Conservation (phyloP, 2,113 vertebrate species). For the Bos indicus region DNA sequence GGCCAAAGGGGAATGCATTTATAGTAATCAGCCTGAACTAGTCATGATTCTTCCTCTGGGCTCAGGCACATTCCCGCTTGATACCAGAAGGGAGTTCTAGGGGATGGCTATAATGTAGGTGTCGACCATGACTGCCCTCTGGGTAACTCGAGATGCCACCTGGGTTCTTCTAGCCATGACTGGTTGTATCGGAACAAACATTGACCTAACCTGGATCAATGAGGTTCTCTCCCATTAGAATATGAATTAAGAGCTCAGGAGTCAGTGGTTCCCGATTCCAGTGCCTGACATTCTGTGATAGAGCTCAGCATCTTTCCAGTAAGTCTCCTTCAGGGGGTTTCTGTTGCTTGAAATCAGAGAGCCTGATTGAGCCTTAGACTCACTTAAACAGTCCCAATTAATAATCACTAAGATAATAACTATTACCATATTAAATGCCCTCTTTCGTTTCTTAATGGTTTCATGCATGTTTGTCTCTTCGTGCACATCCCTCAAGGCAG, state of each 20-base stretch:
- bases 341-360: not conserved
- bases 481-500: not conserved
- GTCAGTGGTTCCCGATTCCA: not conserved
- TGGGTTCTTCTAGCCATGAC: not conserved
- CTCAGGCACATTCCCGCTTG: not conserved
- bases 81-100: not conserved
- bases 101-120: not conserved
- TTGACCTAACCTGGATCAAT: not conserved
- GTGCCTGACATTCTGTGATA: not conserved
- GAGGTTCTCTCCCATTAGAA: not conserved
- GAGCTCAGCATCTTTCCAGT: not conserved
- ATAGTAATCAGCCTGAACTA: not conserved
- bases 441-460: not conserved
- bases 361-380: not conserved
- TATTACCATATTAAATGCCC: not conserved
- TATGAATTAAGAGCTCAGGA: not conserved
- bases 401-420: not conserved
- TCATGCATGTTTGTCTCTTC: not conserved
- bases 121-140: not conserved
- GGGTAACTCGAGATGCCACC: not conserved
- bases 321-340: not conserved
- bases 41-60: not conserved
- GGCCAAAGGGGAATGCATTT: not conserved
- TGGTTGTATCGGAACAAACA: not conserved
- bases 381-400: not conserved